Evolutionary conservation across 2,113 vertebrate genomes (phyloP), one percentile per base, ranked within the genome.

Genomic region (Agapornis roseicollis): DNA sequence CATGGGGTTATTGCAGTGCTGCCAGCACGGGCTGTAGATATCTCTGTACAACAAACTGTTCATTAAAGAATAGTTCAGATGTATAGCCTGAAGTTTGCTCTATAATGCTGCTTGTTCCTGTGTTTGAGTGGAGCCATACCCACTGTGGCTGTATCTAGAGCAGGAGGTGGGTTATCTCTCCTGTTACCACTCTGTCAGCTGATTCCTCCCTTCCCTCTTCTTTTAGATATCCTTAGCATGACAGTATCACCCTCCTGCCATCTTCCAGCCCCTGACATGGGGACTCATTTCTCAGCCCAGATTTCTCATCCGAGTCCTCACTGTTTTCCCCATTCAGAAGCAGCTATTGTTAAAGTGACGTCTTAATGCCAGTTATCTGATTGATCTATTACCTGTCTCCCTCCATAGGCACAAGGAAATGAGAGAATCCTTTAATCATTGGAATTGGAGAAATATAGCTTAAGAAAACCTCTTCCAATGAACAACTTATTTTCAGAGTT

Each of bases 281-380:
- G 65, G 14, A 3, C 55, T 64, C 19, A 5, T 46, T 79, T 69
- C 85, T 87, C 84, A 81, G 91, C 77, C 53, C 17, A 1, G 29
- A 23, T 27, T 70, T 69, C 71, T 55, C 80, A 60, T 7, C 93
- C 19, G 1, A 50, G 47, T 31, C 65, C 29, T 33, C 1, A 0
- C 80, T 55, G 0, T 49, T 89, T 76, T 52, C 80, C 37, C 73
- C 23, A 1, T 76, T 89, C 81, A 42, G 89, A 73, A 35, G 52
- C 3, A 11, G 74, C 84, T 50, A 0, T 73, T 96, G 93, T 89
- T 58, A 16, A n/a, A 13, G 87, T 91, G 94, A 95, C 91, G 63
- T 82, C 96, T 97, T 89, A 91, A 96, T 95, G 89, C 89, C 50
- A 6, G 44, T 79, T 94, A 70, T 58, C 89, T 60, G 87, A 83